Base-by-base conservation (phyloP, 2,797 vertebrate species). In the Choloepus didactylus region DNA sequence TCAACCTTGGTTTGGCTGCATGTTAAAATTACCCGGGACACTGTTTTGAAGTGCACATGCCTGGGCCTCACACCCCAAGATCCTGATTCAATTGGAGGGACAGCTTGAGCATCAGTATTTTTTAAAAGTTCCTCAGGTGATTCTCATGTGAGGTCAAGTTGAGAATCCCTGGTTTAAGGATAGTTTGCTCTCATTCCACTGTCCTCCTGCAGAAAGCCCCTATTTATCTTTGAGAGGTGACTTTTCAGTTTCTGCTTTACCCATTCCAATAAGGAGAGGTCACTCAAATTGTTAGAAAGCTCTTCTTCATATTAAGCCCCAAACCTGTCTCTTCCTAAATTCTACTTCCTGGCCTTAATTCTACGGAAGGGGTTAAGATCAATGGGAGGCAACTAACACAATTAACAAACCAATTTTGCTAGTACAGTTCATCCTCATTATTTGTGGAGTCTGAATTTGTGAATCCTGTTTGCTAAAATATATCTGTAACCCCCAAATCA, bases 281-380 rank as follows among this genome's bases (percentile, higher is more conserved):
- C 35, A 31, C 16, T 16, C 67, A 59, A 80, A 62, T 41, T 70
- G 12, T 89, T 66, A 87, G 21, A 67, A 76, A 73, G 21, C 31
- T 70, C 54, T 87, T 72, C 44, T 81, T 83, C 29, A 44, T 51
- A 69, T 59, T 79, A 87, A 70, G 19, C 18, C 6, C 56, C 66
- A 64, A 87, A 35, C 6, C 2, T 54, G 7, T 92, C 31, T 85
- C 25, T 87, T 84, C 35, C 54, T 87, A 80, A 75, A 66, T 60
- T 80, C 80, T 38, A 62, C 5, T 10, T 69, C 9, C 87, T 66
- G 35, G 51, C 67, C 60, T 90, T 49, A 59, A 51, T 70, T 87
- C 49, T 76, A 11, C 25, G 87, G 87, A 92, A 75, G 69, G n/a
- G 3, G 18, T 29, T 87, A 64, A 94, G 72, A 75, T 62, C 87